Base-by-base conservation (phyloP, 2,888 invertebrate genomes). In the Caenorhabditis imperialis region DNA sequence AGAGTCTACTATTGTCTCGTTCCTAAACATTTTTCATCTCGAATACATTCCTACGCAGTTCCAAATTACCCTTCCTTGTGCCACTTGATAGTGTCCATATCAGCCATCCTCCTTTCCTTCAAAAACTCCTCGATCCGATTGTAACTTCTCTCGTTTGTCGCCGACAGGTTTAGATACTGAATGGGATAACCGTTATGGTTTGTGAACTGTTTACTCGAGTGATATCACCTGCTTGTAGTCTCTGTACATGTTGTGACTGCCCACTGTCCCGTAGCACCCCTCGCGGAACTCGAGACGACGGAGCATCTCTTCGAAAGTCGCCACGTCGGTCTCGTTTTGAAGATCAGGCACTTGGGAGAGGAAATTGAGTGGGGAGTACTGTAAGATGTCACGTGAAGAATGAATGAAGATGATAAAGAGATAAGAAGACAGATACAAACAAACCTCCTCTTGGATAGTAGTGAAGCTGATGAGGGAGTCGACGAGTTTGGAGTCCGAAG, bases 281-380 rank as follows among this genome's bases (percentile, higher is more conserved):
- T 75, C 72, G 22, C 81, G 58, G 8, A 25, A 40, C 62, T 84
- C 83, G 27, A 85, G 48, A 25, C 65, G 23, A 16, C 61, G 55
- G 14, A 85, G 57, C 78, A 85, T 75, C 45, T 65, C 40, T 4
- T 80, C 45, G 22, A 83, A 83, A 3, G 58, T 50, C 18, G 27
- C 51, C 20, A 79, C 53, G 35, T 83, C 77, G 10, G 47, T 47
- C 4, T 58, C 27, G 37, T 85, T 73, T 7, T 37, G 16, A 10
- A 83, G 63, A 65, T 81, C 69, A 42, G 85, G 85, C 23, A 82
- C 78, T 23, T 57, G 65, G 1, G 85, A 81, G 54, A 86, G 73
- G 55, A 84, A 84, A 40, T 82, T 82, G 5, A 86, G 38, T n/a
- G 86, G 86, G 2, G 75, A 73, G 53, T 86, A 84, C 81, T 85